A percentile compares a stretch with the other conserved stretches of the same genome.
phyloP scores from a whole-genome alignment of 2,113 vertebrate species.

The Spermophilus dauricus region DNA sequence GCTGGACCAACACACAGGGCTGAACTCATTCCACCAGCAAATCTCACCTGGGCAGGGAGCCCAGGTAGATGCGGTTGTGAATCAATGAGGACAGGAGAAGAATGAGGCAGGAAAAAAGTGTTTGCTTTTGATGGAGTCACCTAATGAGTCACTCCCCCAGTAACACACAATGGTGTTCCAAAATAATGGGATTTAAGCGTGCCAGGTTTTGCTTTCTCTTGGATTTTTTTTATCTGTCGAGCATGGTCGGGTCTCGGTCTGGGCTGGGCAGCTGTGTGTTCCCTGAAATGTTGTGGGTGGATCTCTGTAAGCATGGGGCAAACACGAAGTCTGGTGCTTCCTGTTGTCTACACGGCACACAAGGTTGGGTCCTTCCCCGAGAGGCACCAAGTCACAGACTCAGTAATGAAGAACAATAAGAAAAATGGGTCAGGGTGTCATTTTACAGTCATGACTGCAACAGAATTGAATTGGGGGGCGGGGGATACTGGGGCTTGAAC shows the following conservation, averaged over 20 bases:
- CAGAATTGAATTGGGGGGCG: neutral
- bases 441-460: neutral
- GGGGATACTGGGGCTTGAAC: neutral
- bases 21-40: neutral
- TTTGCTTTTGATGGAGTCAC: neutral
- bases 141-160: neutral
- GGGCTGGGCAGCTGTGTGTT: neutral
- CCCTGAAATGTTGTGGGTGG: neutral
- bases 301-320: rapidly evolving
- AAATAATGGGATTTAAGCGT: neutral
- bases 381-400: neutral
- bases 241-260: neutral
- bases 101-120: neutral
- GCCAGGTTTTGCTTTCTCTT: neutral
- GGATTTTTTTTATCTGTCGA: neutral
- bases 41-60: neutral
- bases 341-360: no score
- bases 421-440: neutral
- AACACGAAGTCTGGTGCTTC: neutral
- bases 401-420: neutral
- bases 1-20: neutral
- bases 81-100: neutral
- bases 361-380: no score
- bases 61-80: neutral
- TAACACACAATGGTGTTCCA: neutral